Base-by-base conservation (phyloP, 2,113 vertebrate genomes). In the Urocitellus parryii region DNA sequence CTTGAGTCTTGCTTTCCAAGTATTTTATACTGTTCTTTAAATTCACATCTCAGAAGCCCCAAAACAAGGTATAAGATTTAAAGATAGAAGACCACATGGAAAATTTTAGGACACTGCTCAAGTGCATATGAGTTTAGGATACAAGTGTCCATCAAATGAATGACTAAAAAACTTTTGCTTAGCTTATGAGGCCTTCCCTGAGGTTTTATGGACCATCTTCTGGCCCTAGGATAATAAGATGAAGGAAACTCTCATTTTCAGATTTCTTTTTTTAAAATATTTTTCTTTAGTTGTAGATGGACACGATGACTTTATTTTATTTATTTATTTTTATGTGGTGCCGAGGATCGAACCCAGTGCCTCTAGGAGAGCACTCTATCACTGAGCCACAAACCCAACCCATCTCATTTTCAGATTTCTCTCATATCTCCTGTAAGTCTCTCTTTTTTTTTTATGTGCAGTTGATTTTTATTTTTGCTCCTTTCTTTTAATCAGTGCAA, bases 201-300 rank as follows among this genome's bases (percentile, higher is more conserved):
- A 96, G 89, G 77, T 53, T 92, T 65, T 51, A 39, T 0, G 12
- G 70, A 20, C 45, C 24, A 37, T 48, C 27, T 72, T 25, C 72
- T n/a, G 56, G 39, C 61, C 34, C 29, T 16, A 58, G 32, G 37
- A 74, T 73, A 84, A 7, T 20, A 88, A 88, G 16, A 83, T 3
- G 2, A 34, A 87, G 48, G 77, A 78, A 91, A 95, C 42, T 85
- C 65, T 84, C 27, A 32, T 84, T 95, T 73, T 88, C 61, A 67
- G 63, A 58, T 34, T 84, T 84, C 8, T 45, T 45, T 45, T 45
- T 45, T 45, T 1, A 9, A 45, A 45, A 45, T 45, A 45, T 45
- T 45, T 45, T 45, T 45, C 45, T 45, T 45, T 45, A 45, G 45
- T 45, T 45, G 45, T 45, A 45, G 45, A 45, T 45, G 45, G 8